Conservation (phyloP, 1,140 invertebrate species). For the Camponotus pennsylvanicus region DNA sequence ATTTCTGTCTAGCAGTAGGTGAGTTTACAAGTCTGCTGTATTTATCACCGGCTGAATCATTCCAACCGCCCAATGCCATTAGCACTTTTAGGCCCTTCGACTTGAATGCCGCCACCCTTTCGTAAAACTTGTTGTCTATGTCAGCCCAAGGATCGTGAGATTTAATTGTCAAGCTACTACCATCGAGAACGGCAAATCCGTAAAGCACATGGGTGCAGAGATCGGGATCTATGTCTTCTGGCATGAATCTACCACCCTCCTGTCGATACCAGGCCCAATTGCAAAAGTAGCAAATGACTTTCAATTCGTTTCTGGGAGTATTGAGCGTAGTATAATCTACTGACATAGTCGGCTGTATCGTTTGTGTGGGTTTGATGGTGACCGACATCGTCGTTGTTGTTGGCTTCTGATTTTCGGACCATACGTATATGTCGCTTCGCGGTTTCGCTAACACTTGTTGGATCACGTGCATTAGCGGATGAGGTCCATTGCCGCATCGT, state of each 20-base stretch:
- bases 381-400: conserved; percentile 65
- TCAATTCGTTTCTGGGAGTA: conserved; percentile 81
- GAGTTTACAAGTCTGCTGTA: conserved; percentile 88
- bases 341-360: conserved; percentile 25
- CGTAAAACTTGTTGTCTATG: conserved; percentile 88
- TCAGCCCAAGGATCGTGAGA: conserved; percentile 89
- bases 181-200: conserved; percentile 89
- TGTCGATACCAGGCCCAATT: conserved; percentile 90
- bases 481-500: conserved; percentile 90
- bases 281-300: conserved; percentile 89
- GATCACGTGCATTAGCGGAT: conserved; percentile 91
- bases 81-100: conserved; percentile 88
- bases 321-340: conserved; percentile 29
- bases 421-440: conserved; percentile 76
- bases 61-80: conserved; percentile 89
- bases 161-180: conserved; percentile 86
- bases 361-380: background rate
- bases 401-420: conserved; percentile 70
- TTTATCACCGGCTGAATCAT: conserved; percentile 88
- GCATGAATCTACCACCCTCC: conserved; percentile 87
- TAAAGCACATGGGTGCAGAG: conserved; percentile 91
- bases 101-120: conserved; percentile 86
- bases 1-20: conserved; percentile 83
- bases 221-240: conserved; percentile 88
- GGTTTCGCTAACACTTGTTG: conserved; percentile 88